Percentiles rank a stretch among this genome's conserved stretches.
phyloP scores from a whole-genome alignment of 2,888 invertebrate species.

The Busseola fusca region DNA sequence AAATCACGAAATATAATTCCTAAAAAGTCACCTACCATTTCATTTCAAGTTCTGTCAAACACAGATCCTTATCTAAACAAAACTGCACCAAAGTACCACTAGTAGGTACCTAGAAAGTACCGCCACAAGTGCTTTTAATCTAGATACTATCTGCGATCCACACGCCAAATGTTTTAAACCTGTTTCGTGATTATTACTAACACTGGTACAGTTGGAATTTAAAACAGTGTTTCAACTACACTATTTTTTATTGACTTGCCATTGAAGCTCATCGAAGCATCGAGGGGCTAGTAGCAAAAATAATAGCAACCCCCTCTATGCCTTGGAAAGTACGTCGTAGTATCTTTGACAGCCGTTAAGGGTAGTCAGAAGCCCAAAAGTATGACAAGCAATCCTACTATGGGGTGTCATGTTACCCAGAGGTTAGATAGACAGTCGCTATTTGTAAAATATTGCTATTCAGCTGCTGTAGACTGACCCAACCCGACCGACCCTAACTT shows the following conservation, averaged over 20 bases:
- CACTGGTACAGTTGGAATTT: conserved; percentile 6
- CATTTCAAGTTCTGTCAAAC: conserved; percentile 43
- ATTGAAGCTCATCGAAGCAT: background rate
- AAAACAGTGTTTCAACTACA: conserved; percentile 23
- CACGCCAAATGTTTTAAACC: conserved; percentile 58
- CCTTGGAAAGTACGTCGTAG: background rate
- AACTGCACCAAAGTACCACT: conserved; percentile 40
- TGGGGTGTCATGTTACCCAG: background rate
- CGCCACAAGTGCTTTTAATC: conserved; percentile 57
- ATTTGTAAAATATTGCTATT: background rate
- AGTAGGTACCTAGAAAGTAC: conserved; percentile 37
- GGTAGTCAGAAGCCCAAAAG: background rate
- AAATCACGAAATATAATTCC: conserved; percentile 29
- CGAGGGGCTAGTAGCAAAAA: background rate
- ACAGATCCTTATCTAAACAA: conserved; percentile 49
- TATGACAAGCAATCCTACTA: background rate
- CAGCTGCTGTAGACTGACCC: background rate
- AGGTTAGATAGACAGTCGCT: background rate
- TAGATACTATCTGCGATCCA: conserved; percentile 56
- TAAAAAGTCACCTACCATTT: conserved; percentile 9
- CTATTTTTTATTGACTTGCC: background rate
- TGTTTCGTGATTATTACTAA: conserved; percentile 48
- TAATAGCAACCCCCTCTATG: background rate
- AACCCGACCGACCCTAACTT: too few relatives aligned
- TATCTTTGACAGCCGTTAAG: background rate